Evolutionary conservation across 2,113 vertebrate species (phyloP).

Genomic region (Phasianus colchicus): DNA sequence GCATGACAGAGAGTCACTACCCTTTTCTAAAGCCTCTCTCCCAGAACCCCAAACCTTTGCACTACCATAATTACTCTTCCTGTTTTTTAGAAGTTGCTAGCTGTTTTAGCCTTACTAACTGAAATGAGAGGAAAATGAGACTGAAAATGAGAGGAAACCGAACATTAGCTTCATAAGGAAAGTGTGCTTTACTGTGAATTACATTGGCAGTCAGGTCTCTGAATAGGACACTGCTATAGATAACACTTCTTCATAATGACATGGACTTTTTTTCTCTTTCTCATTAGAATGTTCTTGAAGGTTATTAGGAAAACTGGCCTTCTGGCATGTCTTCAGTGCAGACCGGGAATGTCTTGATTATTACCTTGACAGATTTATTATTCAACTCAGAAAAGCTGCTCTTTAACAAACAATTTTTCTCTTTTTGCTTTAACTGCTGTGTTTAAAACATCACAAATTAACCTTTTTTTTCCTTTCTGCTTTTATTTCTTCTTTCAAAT

Average conservation of each 20-base stretch:
- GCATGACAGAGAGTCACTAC: neutral
- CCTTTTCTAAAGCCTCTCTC: neutral
- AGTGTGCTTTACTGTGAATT: conserved; percentile 60
- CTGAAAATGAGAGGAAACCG: conserved; percentile 7
- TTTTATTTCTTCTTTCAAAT: neutral
- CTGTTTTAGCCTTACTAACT: conserved; percentile 7
- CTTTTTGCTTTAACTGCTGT: neutral
- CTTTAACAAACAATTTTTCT: neutral
- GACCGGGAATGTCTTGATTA: neutral
- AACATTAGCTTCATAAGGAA: neutral
- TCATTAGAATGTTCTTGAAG: neutral
- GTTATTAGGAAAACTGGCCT: neutral
- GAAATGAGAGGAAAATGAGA: conserved; percentile 3
- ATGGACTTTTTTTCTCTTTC: neutral
- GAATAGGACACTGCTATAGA: neutral
- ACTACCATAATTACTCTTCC: neutral
- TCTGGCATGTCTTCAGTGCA: neutral
- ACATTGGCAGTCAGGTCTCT: conserved; percentile 11
- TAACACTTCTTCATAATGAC: conserved; percentile 19
- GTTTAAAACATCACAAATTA: neutral
- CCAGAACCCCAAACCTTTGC: neutral
- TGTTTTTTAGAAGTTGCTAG: neutral
- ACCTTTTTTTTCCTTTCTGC: neutral
- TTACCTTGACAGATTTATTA: neutral
- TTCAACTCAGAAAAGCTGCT: neutral